These are phyloP conservation scores for Ictalurus punctatus DNA, from an alignment of 2,113 vertebrate species.

Conservation along the genomic window DNA sequence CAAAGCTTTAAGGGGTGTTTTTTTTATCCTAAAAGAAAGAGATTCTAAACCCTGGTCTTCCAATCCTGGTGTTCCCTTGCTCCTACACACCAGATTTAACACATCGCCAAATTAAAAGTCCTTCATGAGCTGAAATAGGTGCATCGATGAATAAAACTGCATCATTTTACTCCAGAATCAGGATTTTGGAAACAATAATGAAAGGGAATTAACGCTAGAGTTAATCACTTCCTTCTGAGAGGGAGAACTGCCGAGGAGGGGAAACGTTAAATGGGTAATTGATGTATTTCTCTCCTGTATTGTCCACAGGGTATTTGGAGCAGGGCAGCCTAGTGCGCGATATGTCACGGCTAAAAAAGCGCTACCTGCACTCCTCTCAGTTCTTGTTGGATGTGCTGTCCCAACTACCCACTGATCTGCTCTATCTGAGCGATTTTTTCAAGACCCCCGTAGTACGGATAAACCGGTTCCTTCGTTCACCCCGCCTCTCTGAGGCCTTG, in stretches of 20 bases:
- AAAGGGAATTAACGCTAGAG: neutral
- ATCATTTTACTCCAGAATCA: neutral
- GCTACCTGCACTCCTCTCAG: conserved; percentile 73
- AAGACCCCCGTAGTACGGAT: conserved; percentile 73
- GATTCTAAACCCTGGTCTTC: neutral
- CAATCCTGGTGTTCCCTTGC: neutral
- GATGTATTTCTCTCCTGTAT: neutral
- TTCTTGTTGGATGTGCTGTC: conserved; percentile 78
- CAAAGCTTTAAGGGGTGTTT: neutral
- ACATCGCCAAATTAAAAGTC: neutral
- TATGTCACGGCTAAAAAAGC: conserved; percentile 59
- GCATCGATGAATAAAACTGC: neutral
- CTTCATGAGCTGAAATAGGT: neutral
- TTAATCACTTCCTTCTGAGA: neutral
- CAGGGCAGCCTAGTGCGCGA: conserved; percentile 84
- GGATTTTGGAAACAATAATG: neutral
- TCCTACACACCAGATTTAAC: neutral
- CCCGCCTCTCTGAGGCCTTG: conserved; percentile 81
- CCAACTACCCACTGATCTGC: conserved; percentile 81
- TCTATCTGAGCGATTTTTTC: conserved; percentile 72
- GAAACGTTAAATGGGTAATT: neutral
- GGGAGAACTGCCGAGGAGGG: neutral
- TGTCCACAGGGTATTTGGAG: conserved; percentile 79
- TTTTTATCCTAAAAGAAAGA: neutral
- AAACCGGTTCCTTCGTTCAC: conserved; percentile 81